Evolutionary conservation across 2,113 vertebrate genomes (phyloP).

Genomic region (Onychorhynchus coronatus): DNA sequence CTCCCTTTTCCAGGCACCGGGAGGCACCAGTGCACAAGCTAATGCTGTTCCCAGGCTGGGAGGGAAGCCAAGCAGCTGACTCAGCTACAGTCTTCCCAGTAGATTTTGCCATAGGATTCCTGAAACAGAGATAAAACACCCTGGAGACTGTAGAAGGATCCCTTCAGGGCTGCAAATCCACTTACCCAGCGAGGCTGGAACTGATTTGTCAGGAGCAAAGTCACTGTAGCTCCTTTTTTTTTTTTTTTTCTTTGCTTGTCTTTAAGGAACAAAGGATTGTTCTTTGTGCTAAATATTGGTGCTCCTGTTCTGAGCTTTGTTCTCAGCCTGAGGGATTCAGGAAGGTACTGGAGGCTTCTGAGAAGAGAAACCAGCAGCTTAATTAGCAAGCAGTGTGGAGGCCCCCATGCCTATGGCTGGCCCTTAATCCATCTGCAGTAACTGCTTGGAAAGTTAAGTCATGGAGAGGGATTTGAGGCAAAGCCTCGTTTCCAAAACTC

Average conservation of each 20-base stretch:
- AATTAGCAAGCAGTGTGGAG: not conserved
- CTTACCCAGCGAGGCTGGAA: not conserved
- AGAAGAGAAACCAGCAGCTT: not conserved
- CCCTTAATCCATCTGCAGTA: not conserved
- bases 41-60: not conserved
- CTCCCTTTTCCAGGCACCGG: not conserved
- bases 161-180: not conserved
- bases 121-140: not conserved
- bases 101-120: not conserved
- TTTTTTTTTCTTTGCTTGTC: rapidly evolving
- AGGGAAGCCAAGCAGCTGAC: not conserved
- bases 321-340: not conserved
- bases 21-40: conserved; percentile 25
- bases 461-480: not conserved
- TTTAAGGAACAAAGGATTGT: not conserved
- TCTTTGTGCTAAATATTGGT: not conserved
- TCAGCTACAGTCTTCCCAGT: rapidly evolving
- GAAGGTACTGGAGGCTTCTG: not conserved
- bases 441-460: not conserved
- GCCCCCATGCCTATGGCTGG: not conserved
- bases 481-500: not conserved
- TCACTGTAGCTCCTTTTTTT: not conserved
- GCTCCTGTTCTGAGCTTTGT: not conserved
- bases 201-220: not conserved
- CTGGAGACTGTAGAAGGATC: not conserved